A percentile compares a stretch with the other conserved stretches of the same genome.
Evolutionary conservation across 2,888 invertebrate genomes (phyloP).

Genomic region (Lasioglossum figueresi): DNA sequence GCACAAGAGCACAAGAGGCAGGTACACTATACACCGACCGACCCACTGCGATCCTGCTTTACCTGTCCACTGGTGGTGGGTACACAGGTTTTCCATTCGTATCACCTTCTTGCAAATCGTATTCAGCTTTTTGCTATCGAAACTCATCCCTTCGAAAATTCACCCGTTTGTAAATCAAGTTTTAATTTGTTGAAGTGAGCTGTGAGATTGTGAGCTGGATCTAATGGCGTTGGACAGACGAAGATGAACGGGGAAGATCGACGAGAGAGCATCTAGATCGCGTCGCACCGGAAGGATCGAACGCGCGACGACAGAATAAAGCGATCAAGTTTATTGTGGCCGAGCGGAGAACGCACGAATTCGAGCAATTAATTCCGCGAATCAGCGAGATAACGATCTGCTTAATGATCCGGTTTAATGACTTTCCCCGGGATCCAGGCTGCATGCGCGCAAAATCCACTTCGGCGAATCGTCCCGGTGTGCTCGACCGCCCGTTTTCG

Average conservation of each 20-base stretch:
- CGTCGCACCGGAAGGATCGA: not conserved
- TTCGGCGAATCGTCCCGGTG: conserved; percentile 47
- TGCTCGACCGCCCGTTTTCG: conserved; percentile 71
- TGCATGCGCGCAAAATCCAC: conserved; percentile 45
- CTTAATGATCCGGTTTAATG: conserved; percentile 70
- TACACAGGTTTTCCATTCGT: not conserved
- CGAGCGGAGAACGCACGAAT: conserved; percentile 48
- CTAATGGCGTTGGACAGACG: too few relatives aligned
- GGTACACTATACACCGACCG: conserved; percentile 52
- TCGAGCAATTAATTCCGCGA: conserved; percentile 54
- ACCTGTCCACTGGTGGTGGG: conserved; percentile 59
- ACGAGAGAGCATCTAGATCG: not conserved
- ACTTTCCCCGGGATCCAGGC: conserved; percentile 45
- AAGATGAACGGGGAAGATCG: not conserved
- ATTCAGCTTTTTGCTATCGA: not conserved
- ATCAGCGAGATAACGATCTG: conserved; percentile 57
- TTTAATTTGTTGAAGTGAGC: too few relatives aligned
- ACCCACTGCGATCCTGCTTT: conserved; percentile 20
- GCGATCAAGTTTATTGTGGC: not conserved
- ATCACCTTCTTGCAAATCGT: not conserved
- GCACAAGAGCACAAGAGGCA: conserved; percentile 50
- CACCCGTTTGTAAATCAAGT: too few relatives aligned
- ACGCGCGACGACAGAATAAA: not conserved
- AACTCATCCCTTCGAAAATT: too few relatives aligned
- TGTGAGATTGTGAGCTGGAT: too few relatives aligned